Evolutionary conservation across 2,797 vertebrate genomes (phyloP).

Genomic region (Poliocrania exsul): DNA sequence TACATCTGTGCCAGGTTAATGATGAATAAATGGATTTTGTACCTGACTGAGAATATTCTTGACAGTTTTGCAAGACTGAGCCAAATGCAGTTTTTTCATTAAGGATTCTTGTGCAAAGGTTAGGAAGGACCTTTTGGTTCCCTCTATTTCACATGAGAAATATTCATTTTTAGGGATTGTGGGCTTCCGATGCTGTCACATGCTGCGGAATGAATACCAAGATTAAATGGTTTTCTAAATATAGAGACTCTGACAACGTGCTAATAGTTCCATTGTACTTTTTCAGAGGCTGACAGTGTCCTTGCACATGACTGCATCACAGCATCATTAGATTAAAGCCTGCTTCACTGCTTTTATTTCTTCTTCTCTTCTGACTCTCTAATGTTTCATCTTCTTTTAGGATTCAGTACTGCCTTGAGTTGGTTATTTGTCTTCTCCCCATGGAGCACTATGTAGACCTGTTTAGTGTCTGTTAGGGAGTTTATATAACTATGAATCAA

Average conservation of each 20-base stretch:
- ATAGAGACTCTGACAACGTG: slow-evolving; percentile 2
- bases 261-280: slow-evolving; percentile 3
- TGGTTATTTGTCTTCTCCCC: background rate
- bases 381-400: background rate
- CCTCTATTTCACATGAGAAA: background rate
- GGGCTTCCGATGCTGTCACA: background rate
- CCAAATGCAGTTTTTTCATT: background rate
- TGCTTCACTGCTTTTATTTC: background rate
- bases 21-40: background rate
- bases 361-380: background rate
- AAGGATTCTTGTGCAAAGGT: background rate
- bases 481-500: background rate
- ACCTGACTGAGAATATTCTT: background rate
- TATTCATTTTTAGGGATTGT: background rate
- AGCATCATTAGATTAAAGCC: background rate
- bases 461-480: background rate
- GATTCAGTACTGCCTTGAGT: background rate
- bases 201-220: background rate
- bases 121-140: background rate
- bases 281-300: slow-evolving; percentile 17
- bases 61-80: background rate
- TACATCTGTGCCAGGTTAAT: background rate
- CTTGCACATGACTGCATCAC: background rate
- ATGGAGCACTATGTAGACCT: background rate
- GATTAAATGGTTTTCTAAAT: slow-evolving; percentile 57